These are phyloP conservation scores for Gambusia affinis DNA, from an alignment of 2,113 vertebrate species.

Conservation along the genomic window DNA sequence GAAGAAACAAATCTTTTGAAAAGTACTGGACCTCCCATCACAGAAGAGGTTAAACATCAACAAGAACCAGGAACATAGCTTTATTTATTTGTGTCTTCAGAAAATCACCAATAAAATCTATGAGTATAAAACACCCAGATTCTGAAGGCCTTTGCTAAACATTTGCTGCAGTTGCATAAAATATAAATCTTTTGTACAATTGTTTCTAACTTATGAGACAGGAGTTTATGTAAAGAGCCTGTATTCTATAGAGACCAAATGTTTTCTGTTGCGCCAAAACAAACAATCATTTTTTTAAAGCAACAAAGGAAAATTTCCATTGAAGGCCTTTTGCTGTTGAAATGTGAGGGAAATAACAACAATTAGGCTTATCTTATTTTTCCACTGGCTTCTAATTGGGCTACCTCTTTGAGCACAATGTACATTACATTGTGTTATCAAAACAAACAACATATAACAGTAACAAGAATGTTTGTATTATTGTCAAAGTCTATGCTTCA, in stretches of 20 bases:
- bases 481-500: conserved; percentile 11
- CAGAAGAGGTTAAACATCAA: too few species aligned
- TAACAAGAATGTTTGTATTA: not conserved
- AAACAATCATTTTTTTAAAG: not conserved
- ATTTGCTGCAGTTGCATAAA: not conserved
- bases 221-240: too few species aligned
- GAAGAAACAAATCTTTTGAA: not conserved
- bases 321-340: conserved; percentile 4
- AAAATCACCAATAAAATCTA: too few species aligned
- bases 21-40: not conserved
- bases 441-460: not conserved
- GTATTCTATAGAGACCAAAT: not conserved
- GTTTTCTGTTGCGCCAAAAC: not conserved
- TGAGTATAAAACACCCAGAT: not conserved
- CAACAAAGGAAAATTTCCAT: not conserved
- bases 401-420: not conserved
- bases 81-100: too few species aligned
- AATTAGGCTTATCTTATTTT: conserved; percentile 18
- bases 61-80: too few species aligned
- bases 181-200: not conserved
- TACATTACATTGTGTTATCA: not conserved
- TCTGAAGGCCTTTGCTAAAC: not conserved
- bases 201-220: too few species aligned
- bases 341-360: conserved; percentile 16
- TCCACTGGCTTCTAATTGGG: not conserved